Evolutionary conservation across 1,140 invertebrate species (phyloP), one percentile per base, ranked within the genome.

Genomic region (Trinorchestia longiramus): DNA sequence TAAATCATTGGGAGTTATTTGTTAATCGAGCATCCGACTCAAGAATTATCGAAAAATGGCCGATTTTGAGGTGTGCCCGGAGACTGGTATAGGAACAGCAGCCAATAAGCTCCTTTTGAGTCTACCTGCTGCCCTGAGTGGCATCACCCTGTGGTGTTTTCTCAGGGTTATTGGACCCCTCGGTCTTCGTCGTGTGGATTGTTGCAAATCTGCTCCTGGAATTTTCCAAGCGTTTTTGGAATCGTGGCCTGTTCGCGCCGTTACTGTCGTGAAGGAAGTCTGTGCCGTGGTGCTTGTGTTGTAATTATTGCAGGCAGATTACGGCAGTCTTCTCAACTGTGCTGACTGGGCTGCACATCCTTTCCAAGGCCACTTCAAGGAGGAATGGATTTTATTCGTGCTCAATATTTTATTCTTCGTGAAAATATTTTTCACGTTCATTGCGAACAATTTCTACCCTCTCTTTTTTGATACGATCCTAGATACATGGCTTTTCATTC

Each of bases 341-440:
- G 92, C 92, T 47, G 92, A 94, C 92, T 94, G 92, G 92, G 8
- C 92, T 15, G 92, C 92, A 0, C 40, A 47, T 8, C 92, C 92
- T 94, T 94, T 94, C 44, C n/a, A 43, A 8, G 92, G 92, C 40
- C 92, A 94, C 92, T 94, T 45, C 92, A 45, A 43, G 92, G 92
- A 94, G 40, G 95, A 95, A 95, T 95, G 95, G 95, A 41, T 95
- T 88, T 28, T 95, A n/a, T 53, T 95, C 87, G 43, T 77, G 11
- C 41, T 95, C 53, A 95, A 95, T 45, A 15, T n/a, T 8, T 42
- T 62, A n/a, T 95, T 95, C 53, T 95, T 95, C 41, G 28, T 88
- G 47, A 95, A 41, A n/a, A 95, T 88, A 40, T 95, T 95, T 53
- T 44, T 95, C 41, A 95, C 87, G 43, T 95, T 77, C 42, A 95